These are phyloP conservation scores for Esox masquinongy DNA, from an alignment of 2,797 vertebrate genomes.

Conservation along the genomic window DNA sequence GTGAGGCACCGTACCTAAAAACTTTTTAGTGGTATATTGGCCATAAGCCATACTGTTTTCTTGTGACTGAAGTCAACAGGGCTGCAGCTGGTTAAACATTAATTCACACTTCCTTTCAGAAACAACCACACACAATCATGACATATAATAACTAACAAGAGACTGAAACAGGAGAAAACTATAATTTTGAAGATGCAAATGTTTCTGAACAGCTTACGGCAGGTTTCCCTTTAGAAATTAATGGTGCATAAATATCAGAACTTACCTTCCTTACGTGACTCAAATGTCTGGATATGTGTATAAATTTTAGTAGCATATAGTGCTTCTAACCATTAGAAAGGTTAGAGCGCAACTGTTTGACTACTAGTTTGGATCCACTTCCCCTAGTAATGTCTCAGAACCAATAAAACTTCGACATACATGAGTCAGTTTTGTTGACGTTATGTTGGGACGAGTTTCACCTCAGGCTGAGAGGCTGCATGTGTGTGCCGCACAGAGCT, in stretches of 20 bases:
- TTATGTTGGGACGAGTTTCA: neutral
- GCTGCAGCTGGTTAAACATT: conserved; percentile 22
- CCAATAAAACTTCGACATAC: too few relatives aligned
- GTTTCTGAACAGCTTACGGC: neutral
- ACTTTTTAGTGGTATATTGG: too few relatives aligned
- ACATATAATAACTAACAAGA: too few relatives aligned
- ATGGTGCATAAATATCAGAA: neutral
- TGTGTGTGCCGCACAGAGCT: conserved; percentile 24
- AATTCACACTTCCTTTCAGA: conserved; percentile 14
- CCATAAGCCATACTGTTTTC: conserved; percentile 6
- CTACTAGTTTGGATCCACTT: too few relatives aligned
- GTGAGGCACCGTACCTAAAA: too few relatives aligned
- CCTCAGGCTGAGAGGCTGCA: neutral
- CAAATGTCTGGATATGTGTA: neutral
- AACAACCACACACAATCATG: conserved; percentile 1
- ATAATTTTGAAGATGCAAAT: neutral
- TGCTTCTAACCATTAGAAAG: too few relatives aligned
- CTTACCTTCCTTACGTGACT: neutral
- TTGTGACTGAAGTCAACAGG: conserved; percentile 6
- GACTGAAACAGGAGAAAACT: neutral
- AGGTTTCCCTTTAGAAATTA: neutral
- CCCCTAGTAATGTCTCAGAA: too few relatives aligned
- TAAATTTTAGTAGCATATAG: too few relatives aligned
- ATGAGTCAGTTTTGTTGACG: neutral
- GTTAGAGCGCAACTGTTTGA: too few relatives aligned